Conservation (phyloP, 2,888 invertebrate species). For the Ceriagrion tenellum region DNA sequence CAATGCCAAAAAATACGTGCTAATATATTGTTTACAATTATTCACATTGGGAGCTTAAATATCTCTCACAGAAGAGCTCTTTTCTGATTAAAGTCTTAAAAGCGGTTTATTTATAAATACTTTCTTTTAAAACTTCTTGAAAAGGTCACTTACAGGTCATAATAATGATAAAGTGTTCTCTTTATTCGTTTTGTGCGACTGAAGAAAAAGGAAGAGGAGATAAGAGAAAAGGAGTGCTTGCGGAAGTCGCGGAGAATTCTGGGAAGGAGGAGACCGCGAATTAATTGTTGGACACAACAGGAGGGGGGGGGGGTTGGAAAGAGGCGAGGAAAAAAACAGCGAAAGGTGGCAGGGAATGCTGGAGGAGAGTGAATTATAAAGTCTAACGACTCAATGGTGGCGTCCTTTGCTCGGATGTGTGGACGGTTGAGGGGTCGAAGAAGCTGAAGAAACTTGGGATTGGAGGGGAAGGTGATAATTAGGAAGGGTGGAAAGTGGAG, state of each 20-base stretch:
- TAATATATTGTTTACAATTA: no score
- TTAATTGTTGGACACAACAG: background rate
- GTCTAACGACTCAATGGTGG: slow-evolving; percentile 53
- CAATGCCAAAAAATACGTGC: no score
- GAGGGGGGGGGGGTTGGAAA: background rate
- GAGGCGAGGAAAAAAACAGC: background rate
- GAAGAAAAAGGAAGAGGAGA: background rate
- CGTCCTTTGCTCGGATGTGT: background rate
- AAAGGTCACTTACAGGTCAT: no score
- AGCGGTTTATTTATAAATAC: no score
- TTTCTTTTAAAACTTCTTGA: no score
- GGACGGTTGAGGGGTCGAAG: no score
- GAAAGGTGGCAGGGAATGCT: background rate
- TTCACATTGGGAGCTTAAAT: no score
- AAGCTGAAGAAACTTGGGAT: background rate
- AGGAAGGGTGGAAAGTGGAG: background rate
- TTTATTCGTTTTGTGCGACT: background rate
- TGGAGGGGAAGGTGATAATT: no score
- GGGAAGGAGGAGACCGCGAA: background rate
- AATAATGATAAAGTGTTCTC: no score
- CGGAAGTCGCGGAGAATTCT: no score
- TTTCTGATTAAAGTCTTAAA: no score
- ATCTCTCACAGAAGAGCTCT: no score
- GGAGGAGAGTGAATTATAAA: slow-evolving; percentile 53
- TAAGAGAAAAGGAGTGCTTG: background rate